These are phyloP conservation scores for Colinus virginianus DNA, from an alignment of 2,113 vertebrate genomes.

Conservation along the genomic window DNA sequence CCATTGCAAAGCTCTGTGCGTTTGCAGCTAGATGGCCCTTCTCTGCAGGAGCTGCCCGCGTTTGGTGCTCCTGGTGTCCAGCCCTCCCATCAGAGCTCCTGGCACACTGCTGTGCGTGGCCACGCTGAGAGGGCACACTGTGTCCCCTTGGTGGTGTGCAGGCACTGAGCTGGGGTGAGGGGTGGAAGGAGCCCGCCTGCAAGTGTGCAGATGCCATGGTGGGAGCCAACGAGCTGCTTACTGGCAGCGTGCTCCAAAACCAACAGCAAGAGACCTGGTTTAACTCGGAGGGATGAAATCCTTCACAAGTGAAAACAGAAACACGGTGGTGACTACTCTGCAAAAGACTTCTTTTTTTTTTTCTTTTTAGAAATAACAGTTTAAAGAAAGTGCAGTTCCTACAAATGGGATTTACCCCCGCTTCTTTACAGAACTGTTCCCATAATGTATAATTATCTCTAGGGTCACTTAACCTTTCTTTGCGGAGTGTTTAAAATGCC, in stretches of 20 bases:
- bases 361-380: neutral
- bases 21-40: neutral
- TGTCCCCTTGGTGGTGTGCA: no score
- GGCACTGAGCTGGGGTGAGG: neutral
- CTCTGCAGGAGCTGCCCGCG: neutral
- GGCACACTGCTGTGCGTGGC: no score
- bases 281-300: neutral
- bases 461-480: neutral
- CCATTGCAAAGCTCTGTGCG: neutral
- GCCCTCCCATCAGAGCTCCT: neutral
- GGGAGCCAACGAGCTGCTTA: neutral
- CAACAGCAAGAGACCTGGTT: accelerated
- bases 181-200: neutral
- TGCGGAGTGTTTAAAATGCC: neutral
- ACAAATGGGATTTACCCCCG: neutral
- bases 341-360: neutral
- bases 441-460: neutral
- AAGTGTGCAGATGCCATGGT: accelerated
- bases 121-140: no score
- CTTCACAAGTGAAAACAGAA: neutral
- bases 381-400: neutral
- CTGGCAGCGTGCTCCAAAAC: neutral
- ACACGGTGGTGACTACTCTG: neutral
- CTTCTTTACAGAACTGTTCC: neutral
- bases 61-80: neutral